Conservation (phyloP, 2,888 invertebrate genomes). For the Drosophila limbata region DNA sequence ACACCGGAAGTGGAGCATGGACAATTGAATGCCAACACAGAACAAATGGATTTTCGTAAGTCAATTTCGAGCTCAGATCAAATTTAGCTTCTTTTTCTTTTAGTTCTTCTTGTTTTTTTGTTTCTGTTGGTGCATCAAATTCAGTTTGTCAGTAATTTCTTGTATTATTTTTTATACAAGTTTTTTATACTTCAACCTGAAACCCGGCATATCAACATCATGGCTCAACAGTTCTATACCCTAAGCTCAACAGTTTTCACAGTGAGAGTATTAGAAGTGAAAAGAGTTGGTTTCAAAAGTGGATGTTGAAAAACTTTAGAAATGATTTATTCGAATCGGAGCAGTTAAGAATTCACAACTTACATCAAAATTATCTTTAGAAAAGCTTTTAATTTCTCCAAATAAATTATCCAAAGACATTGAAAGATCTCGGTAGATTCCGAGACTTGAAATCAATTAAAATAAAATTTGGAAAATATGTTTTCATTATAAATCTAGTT, state of each 20-base stretch:
- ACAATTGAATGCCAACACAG: constrained; percentile 76
- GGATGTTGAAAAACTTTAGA: no score
- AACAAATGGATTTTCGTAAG: constrained; percentile 84
- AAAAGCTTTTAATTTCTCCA: no score
- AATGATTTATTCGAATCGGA: no score
- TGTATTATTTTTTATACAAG: constrained; percentile 3
- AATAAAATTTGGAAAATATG: background rate
- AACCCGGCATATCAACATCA: constrained; percentile 18
- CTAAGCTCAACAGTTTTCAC: background rate
- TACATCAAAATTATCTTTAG: background rate
- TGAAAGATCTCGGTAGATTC: no score
- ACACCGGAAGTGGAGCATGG: constrained; percentile 54
- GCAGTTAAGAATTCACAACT: background rate
- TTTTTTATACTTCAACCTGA: constrained; percentile 18
- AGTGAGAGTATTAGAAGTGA: background rate
- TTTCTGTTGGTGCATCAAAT: constrained; percentile 59
- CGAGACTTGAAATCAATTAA: no score
- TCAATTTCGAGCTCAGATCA: constrained; percentile 61
- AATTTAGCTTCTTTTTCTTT: constrained; percentile 40
- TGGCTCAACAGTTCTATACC: constrained; percentile 35
- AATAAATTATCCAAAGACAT: no score
- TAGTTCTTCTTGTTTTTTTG: constrained; percentile 31
- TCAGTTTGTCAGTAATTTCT: constrained; percentile 60
- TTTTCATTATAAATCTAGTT: background rate
- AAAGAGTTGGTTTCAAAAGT: no score